These are phyloP conservation scores for Peromyscus californicus DNA, from an alignment of 2,113 vertebrate genomes.

Conservation along the genomic window DNA sequence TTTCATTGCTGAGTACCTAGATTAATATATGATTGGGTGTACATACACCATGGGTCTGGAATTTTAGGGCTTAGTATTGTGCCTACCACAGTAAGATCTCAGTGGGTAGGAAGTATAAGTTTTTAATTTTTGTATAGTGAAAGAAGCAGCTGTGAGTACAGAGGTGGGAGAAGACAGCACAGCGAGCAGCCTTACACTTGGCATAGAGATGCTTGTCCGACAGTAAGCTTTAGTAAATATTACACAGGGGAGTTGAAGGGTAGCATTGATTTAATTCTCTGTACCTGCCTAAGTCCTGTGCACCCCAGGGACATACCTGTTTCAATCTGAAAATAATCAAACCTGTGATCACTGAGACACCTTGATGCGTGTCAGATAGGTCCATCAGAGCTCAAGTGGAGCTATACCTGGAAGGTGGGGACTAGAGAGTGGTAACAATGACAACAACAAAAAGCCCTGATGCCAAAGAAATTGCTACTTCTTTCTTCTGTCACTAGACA, in stretches of 20 bases:
- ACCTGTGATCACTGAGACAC: slow-evolving; percentile 28
- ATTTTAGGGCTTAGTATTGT: slow-evolving; percentile 37
- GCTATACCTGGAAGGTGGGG: not conserved
- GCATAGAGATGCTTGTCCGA: not conserved
- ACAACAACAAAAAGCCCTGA: not conserved
- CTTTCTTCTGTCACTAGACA: slow-evolving; percentile 35
- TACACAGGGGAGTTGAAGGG: not conserved
- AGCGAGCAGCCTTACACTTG: not conserved
- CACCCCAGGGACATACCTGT: not conserved
- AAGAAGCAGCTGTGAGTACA: not conserved
- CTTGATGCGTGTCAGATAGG: slow-evolving; percentile 12
- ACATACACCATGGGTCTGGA: not conserved
- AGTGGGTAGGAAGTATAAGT: not conserved
- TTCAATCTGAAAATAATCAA: slow-evolving; percentile 39
- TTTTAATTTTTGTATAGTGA: slow-evolving; percentile 3
- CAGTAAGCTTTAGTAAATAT: not conserved
- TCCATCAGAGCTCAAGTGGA: not conserved
- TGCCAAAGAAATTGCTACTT: slow-evolving; percentile 42
- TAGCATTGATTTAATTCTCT: not conserved
- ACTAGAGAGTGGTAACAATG: not conserved
- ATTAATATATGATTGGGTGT: slow-evolving; percentile 34
- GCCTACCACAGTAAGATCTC: not conserved
- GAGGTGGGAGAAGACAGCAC: not conserved
- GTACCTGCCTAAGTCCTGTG: not conserved
- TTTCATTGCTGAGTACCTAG: slow-evolving; percentile 17